Evolutionary conservation across 2,797 vertebrate genomes (phyloP), one percentile per base, ranked within the genome.

Genomic region (Scolopax rusticola): DNA sequence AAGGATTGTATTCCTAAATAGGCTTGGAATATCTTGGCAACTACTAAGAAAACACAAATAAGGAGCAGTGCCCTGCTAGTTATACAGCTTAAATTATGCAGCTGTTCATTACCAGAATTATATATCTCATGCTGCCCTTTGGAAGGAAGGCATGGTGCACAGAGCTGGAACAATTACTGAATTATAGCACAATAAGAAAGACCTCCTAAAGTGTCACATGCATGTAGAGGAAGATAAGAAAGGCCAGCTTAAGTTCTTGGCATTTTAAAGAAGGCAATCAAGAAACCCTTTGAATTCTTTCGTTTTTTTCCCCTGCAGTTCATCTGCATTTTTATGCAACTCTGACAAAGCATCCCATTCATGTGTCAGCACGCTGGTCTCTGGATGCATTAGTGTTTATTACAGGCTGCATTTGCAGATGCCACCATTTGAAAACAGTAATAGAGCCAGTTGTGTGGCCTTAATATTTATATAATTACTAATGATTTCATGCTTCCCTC

Each of bases 251-350:
- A 98, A 98, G 96, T 98, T 98, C 97, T 95, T 98, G 98, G 98
- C 97, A 97, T 98, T 98, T 98, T 97, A 97, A 98, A 98, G 97
- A 95, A 97, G 97, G 97, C 97, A 97, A 97, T 98, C 97, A 98
- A 97, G 97, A 98, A 97, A 97, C 89, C 93, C 95, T 98, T 98
- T 98, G 97, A 98, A 98, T 98, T 95, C 89, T 78, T 91, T 92
- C 63, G 76, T 97, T 98, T 97, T 96, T 92, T 91, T 97, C 97
- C 69, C 74, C 59, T 74, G 89, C 79, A 73, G 80, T 97, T 97
- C 97, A 98, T 98, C 98, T 98, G 97, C 98, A 97, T 98, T 98
- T 98, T 96, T 96, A 94, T 97, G 96, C 96, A 90, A 82, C 95
- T 96, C 89, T 96, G 97, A 98, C 97, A 98, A 98, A 97, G 95